phyloP scores from a whole-genome alignment of 2,113 vertebrate species.

The Holacanthus passer region DNA sequence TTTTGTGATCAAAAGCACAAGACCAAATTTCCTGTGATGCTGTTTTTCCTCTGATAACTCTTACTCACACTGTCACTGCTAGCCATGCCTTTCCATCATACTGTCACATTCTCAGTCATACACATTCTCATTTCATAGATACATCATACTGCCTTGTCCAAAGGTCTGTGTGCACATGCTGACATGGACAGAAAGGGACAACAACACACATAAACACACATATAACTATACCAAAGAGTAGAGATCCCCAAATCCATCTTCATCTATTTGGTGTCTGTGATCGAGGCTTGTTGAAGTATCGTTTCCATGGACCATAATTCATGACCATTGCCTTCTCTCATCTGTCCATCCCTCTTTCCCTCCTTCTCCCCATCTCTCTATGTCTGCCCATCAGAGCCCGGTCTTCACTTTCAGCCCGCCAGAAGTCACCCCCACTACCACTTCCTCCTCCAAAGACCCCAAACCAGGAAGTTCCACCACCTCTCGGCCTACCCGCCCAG shows the following conservation, averaged over 20 bases:
- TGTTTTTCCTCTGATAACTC: conserved; percentile 18
- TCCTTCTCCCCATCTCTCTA: conserved; percentile 70
- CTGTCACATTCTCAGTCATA: conserved; percentile 68
- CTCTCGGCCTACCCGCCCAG: conserved; percentile 81
- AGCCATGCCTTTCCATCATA: conserved; percentile 50
- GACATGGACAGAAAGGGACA: not conserved
- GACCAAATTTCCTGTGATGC: conserved; percentile 52
- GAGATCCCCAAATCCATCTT: not conserved
- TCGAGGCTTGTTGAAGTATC: conserved; percentile 25
- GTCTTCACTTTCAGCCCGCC: conserved; percentile 92
- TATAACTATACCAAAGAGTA: not conserved
- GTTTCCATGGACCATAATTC: conserved; percentile 79
- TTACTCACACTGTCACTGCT: conserved; percentile 7
- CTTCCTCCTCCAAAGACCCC: conserved; percentile 83
- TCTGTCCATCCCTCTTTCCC: conserved; percentile 71
- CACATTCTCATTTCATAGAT: conserved; percentile 52
- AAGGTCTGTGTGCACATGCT: not conserved
- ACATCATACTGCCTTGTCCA: conserved; percentile 17
- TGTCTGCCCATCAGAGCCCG: conserved; percentile 88
- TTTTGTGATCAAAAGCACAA: conserved; percentile 7
- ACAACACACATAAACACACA: not conserved
- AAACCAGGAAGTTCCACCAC: conserved; percentile 79
- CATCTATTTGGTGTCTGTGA: conserved; percentile 2
- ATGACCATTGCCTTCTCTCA: conserved; percentile 81
- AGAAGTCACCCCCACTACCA: conserved; percentile 81